Base-by-base conservation (phyloP, 2,113 vertebrate genomes). In the Emydocephalus ijimae region DNA sequence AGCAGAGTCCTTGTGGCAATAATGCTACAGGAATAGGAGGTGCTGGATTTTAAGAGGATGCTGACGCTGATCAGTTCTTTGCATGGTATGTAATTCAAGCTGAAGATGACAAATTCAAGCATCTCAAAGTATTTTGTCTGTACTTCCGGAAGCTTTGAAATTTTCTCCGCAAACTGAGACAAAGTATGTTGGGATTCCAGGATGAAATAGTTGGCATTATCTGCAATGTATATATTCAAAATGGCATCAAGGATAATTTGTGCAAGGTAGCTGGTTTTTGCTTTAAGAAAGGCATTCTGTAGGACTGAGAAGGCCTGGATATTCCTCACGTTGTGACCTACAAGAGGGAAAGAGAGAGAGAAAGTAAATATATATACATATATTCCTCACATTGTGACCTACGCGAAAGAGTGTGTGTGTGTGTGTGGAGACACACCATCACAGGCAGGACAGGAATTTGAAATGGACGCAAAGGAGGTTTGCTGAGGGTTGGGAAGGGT, bases 11-110 rank as follows among this genome's bases (percentile, higher is more conserved):
- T 98, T 74, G 98, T 98, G 43, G 99, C 98, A 55, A 98, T 97
- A 96, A 99, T 98, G 98, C 99, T 99, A 98, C 99, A 99, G 92
- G 98, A 97, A 90, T 98, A 98, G 39, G 98, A 99, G 87, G 98
- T 96, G 97, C 98, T 99, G 21, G 99, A 98, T 94, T 99, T 99
- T 92, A 99, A 98, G 94, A 99, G 98, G 95, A 99, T 99, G 96
- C 99, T 99, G 92, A 99, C 98, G 21, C 99, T 99, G 97, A 99
- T 99, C 92, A 99, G 98, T 96, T 99, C 99, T 97, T 99, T 99
- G 97, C 99, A 99, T 20, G 99, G 99, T 52, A 99, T 98, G 93
- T 99, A 99, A 97, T 99, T 99, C 91, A 99, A 98, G 94, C 98
- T 99, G 96, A 99, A 99, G 92, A 99, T 98, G 0, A 99, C 98